phyloP scores from a whole-genome alignment of 2,888 invertebrate genomes.

The Fragum fragum region DNA sequence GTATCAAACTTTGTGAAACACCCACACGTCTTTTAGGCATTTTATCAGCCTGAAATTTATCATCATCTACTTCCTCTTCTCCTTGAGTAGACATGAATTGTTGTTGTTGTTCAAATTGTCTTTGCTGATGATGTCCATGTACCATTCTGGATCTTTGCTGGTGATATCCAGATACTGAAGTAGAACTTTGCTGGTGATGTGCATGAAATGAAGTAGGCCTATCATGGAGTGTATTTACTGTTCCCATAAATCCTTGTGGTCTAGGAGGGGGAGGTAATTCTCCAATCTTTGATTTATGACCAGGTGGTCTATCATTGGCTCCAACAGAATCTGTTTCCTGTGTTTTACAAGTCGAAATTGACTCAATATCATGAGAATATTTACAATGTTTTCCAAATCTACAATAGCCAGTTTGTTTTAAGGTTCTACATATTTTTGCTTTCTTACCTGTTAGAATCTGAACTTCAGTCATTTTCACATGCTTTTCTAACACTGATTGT shows the following conservation, averaged over 20 bases:
- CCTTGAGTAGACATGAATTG: constrained; percentile 21
- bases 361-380: constrained; percentile 94
- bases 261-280: constrained; percentile 40
- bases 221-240: constrained; percentile 39
- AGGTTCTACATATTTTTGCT: constrained; percentile 96
- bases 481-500: constrained; percentile 94
- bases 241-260: constrained; percentile 64
- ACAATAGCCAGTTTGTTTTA: constrained; percentile 94
- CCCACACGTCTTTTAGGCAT: constrained; percentile 92
- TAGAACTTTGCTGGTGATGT: neutral
- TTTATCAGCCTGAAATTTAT: constrained; percentile 87
- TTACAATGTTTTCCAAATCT: constrained; percentile 97
- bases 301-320: neutral
- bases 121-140: neutral
- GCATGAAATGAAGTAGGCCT: neutral
- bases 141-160: neutral
- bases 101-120: constrained; percentile 45
- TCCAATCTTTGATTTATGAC: constrained; percentile 16
- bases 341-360: constrained; percentile 86
- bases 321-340: constrained; percentile 26
- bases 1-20: constrained; percentile 91
- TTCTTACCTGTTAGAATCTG: constrained; percentile 90
- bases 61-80: constrained; percentile 74
- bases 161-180: neutral
- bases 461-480: constrained; percentile 94